These are phyloP conservation scores for Sipha flava DNA, from an alignment of 1,140 invertebrate genomes.

Conservation along the genomic window DNA sequence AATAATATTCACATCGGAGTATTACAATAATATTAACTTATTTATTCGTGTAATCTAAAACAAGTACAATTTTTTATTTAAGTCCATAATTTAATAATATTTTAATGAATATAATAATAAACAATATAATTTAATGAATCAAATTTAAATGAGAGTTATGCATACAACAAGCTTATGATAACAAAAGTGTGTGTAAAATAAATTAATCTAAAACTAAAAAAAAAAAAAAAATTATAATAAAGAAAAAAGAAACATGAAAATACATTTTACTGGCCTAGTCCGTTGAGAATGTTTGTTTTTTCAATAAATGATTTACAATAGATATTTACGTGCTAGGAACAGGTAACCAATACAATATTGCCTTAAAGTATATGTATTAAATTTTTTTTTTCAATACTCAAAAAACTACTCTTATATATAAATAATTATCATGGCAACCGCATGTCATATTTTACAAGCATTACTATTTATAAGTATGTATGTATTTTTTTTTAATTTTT, in stretches of 20 bases:
- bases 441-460: constrained; percentile 20
- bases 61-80: constrained; percentile 26
- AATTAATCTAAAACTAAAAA: constrained; percentile 24
- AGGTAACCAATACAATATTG: constrained; percentile 28
- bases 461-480: background rate
- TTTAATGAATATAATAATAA: constrained; percentile 5
- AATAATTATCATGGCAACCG: constrained; percentile 23
- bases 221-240: background rate
- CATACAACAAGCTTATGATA: constrained; percentile 20
- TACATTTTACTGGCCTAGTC: constrained; percentile 25
- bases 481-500: background rate
- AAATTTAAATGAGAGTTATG: constrained; percentile 9
- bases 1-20: constrained; percentile 22
- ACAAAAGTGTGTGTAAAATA: constrained; percentile 8
- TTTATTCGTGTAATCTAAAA: constrained; percentile 13
- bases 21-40: constrained; percentile 9
- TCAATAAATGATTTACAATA: constrained; percentile 18
- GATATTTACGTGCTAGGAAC: constrained; percentile 30
- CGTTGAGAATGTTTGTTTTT: constrained; percentile 21
- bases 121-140: constrained; percentile 6
- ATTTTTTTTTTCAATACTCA: background rate
- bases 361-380: constrained; percentile 22
- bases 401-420: constrained; percentile 12
- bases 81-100: constrained; percentile 14
- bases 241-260: background rate